Evolutionary conservation across 2,797 vertebrate genomes (phyloP).

Genomic region (Sebastes dallii): DNA sequence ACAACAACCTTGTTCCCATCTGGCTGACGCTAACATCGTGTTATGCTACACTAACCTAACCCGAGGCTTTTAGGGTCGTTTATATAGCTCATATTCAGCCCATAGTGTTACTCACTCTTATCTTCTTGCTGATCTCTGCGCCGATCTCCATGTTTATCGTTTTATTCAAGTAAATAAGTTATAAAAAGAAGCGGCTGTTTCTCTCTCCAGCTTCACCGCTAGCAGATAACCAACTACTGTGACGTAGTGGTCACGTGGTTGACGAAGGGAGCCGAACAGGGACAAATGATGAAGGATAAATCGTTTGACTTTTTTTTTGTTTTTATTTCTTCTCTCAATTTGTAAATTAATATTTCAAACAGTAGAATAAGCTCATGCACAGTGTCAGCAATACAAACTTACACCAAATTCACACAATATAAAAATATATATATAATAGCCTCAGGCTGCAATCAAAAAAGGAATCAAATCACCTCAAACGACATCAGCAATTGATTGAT

Average conservation of each 20-base stretch:
- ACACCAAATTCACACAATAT: not conserved
- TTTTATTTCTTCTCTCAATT: not conserved
- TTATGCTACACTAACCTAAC: not conserved
- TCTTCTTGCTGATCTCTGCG: constrained; percentile 87
- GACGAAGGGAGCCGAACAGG: not conserved
- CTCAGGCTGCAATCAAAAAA: not conserved
- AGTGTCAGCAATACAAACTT: not conserved
- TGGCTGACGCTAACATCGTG: not conserved
- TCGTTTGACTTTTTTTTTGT: not conserved
- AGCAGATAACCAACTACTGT: not conserved
- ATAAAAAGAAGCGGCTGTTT: not conserved
- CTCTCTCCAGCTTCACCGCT: not conserved
- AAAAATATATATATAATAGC: not conserved
- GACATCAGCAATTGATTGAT: not conserved
- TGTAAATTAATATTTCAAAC: not conserved
- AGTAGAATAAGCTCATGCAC: not conserved
- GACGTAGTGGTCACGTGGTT: constrained; percentile 31
- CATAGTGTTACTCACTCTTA: constrained; percentile 70
- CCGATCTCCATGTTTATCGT: constrained; percentile 82
- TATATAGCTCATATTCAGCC: rapidly evolving
- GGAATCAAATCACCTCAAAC: too few species aligned
- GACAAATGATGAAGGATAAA: not conserved
- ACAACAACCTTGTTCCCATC: constrained; percentile 4
- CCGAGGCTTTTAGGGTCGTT: rapidly evolving
- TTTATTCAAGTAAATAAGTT: not conserved